These are phyloP conservation scores for Charina bottae DNA, from an alignment of 2,113 vertebrate genomes.

Conservation along the genomic window DNA sequence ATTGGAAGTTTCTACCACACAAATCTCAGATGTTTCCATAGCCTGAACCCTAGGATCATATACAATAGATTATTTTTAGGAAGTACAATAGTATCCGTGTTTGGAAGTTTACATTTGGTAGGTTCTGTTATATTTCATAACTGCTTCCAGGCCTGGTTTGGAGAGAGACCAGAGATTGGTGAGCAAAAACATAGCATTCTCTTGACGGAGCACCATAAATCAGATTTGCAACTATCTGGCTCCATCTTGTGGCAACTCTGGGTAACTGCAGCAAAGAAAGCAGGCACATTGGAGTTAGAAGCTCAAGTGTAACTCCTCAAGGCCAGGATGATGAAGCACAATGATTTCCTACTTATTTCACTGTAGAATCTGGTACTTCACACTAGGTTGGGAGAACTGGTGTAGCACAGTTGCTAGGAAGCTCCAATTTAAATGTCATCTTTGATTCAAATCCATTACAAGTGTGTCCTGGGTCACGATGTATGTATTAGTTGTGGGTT, in stretches of 20 bases:
- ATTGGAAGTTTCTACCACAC: neutral
- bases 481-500: too few relatives aligned
- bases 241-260: slow-evolving; percentile 59
- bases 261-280: slow-evolving; percentile 28
- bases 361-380: neutral
- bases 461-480: too few relatives aligned
- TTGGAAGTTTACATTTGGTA: too few relatives aligned
- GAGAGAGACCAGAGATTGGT: too few relatives aligned
- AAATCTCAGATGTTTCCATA: neutral
- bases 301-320: neutral
- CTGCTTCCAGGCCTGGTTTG: too few relatives aligned
- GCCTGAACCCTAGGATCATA: too few relatives aligned
- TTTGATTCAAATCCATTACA: neutral
- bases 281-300: neutral
- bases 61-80: neutral
- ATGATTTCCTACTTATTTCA: neutral
- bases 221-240: slow-evolving; percentile 60
- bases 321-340: neutral
- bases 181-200: neutral
- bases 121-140: too few relatives aligned
- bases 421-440: neutral
- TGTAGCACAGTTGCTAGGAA: neutral
- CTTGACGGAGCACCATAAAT: slow-evolving; percentile 40
- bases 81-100: neutral
- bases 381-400: neutral